Evolutionary conservation across 30 jellyfish, hydroid and myxozoan species (phyloP).

Genomic region (Aurelia sp.): DNA sequence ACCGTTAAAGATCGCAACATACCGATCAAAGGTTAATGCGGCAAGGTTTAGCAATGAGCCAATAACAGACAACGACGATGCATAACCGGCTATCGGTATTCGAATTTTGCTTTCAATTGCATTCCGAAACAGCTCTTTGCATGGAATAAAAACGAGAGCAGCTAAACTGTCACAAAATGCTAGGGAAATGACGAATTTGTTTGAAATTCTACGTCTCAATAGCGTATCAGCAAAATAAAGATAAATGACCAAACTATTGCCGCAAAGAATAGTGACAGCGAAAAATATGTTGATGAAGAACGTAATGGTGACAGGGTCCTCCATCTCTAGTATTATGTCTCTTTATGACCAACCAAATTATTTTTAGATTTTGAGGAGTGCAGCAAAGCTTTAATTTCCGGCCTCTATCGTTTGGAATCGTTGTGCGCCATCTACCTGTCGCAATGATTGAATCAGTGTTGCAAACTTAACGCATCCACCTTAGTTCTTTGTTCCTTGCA

Average conservation of each 20-base stretch:
- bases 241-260: conserved; percentile 52
- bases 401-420: too few species aligned
- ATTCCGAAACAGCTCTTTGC: conserved; percentile 46
- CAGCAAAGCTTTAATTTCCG: too few species aligned
- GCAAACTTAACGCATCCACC: too few species aligned
- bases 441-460: too few species aligned
- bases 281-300: neutral
- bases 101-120: conserved; percentile 30
- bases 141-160: conserved; percentile 63
- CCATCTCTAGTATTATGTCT: neutral
- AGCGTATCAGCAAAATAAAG: conserved; percentile 44
- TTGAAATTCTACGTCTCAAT: conserved; percentile 29
- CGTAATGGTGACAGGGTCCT: conserved; percentile 9
- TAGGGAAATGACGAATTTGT: conserved; percentile 56
- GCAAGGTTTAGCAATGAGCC: conserved; percentile 64
- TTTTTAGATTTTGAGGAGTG: too few species aligned
- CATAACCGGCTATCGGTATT: conserved; percentile 48
- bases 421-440: too few species aligned
- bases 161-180: conserved; percentile 60
- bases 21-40: conserved; percentile 71
- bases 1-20: conserved; percentile 52
- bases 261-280: conserved; percentile 36
- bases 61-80: conserved; percentile 43
- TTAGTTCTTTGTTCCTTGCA: too few species aligned
- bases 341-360: too few species aligned